Conservation (phyloP, 1,140 invertebrate genomes). For the Macrotrachela quadricornifera region DNA sequence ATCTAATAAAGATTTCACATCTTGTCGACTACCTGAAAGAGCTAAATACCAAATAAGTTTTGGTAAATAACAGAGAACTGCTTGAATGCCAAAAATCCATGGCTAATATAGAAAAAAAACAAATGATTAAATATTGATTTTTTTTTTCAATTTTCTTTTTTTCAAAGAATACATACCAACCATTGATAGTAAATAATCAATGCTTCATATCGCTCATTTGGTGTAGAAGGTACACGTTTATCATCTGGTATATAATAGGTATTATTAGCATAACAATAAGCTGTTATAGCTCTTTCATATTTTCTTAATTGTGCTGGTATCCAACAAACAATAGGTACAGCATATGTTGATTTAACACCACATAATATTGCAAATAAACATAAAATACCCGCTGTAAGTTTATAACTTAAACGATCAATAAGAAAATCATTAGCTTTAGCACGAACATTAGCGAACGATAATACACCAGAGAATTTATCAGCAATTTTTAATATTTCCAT, state of each 20-base stretch:
- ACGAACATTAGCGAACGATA: too few species aligned
- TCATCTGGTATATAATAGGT: constrained; percentile 8
- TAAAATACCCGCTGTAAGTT: too few species aligned
- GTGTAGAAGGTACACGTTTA: neutral
- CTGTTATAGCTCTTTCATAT: constrained; percentile 11
- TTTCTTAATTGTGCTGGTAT: constrained; percentile 11
- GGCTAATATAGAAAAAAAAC: constrained; percentile 64
- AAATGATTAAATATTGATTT: constrained; percentile 75
- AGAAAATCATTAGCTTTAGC: too few species aligned
- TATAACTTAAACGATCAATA: too few species aligned
- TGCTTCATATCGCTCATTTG: neutral
- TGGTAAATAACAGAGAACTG: neutral
- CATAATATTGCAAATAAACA: too few species aligned
- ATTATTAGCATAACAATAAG: constrained; percentile 11
- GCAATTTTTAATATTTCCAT: too few species aligned
- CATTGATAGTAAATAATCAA: constrained; percentile 9
- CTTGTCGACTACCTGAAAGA: neutral
- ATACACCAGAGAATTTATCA: too few species aligned
- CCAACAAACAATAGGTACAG: constrained; percentile 12
- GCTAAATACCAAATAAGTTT: neutral
- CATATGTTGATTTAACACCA: neutral
- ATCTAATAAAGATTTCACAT: neutral
- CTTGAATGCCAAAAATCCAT: constrained; percentile 12
- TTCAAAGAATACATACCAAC: constrained; percentile 30
- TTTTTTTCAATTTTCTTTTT: too few species aligned